Evolutionary conservation across 2,888 invertebrate genomes (phyloP).

Genomic region (Arctia plantaginis): DNA sequence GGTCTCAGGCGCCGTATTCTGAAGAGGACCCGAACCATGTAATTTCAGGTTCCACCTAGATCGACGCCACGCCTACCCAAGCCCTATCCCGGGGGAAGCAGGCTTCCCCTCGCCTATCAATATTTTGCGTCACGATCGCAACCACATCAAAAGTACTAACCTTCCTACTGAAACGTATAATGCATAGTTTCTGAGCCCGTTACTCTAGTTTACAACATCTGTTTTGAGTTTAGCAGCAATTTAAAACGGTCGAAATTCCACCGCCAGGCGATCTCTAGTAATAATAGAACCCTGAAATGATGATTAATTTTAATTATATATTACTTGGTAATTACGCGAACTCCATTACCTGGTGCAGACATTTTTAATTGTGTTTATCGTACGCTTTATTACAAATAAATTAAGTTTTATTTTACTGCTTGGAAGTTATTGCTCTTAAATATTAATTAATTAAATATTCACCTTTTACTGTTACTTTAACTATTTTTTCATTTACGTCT

Average conservation of each 20-base stretch:
- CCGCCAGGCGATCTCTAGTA: background rate
- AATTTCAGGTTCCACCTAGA: too few species aligned
- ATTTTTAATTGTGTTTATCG: constrained; percentile 70
- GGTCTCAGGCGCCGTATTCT: too few species aligned
- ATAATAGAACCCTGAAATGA: constrained; percentile 37
- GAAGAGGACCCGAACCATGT: too few species aligned
- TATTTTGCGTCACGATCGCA: too few species aligned
- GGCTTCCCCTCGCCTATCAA: too few species aligned
- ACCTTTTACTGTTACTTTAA: background rate
- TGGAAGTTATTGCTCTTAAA: background rate
- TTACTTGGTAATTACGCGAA: constrained; percentile 40
- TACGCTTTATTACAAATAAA: constrained; percentile 58
- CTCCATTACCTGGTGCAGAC: constrained; percentile 36
- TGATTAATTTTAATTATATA: constrained; percentile 61
- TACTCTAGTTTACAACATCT: background rate
- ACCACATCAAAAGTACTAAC: too few species aligned
- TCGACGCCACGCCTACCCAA: too few species aligned
- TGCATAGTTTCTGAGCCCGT: background rate
- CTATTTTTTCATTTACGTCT: background rate
- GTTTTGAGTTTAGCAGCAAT: background rate
- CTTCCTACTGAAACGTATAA: too few species aligned
- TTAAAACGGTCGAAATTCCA: background rate
- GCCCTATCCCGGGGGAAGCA: too few species aligned
- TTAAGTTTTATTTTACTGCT: constrained; percentile 55
- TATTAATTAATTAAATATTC: background rate